Base-by-base conservation (phyloP, 2,113 vertebrate genomes). In the Archocentrus centrarchus region DNA sequence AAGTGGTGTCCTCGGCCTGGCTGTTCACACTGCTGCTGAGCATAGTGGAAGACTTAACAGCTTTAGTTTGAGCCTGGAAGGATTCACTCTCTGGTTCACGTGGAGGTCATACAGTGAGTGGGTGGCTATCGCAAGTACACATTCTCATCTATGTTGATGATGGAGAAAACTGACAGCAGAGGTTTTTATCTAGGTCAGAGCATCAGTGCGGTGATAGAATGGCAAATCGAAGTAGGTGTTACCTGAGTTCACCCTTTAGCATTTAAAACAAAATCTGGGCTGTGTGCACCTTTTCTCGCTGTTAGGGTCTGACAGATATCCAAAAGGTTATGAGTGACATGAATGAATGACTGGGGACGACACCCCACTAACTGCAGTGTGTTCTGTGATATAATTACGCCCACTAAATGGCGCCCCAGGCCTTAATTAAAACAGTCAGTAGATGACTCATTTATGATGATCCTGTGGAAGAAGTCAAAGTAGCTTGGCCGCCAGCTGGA, bases 361-460 rank as follows among this genome's bases (percentile, higher is more conserved):
- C 41, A 59, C 68, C 68, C 47, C 18, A 73, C 47, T 53, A 73
- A 35, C 68, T 73, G 53, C 27, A 55, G 68, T 73, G n/a, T 73
- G 88, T 77, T 83, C 88, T 87, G 60, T 91, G 70, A 91, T 94
- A 88, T 95, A 93, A 94, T 94, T 93, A 94, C 75, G 80, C 90
- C 93, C 13, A 35, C 91, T 94, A 90, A 92, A 92, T 77, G 82
- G 73, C 35, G 85, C 91, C 90, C 81, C 83, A 82, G 88, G 92
- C 86, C 87, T 94, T 94, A 94, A 94, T 95, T 93, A 95, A 93
- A 91, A 70, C 90, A 81, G 85, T 87, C 87, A 83, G 91, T 80
- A 94, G 92, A 95, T 95, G 94, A 94, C 91, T 96, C 94, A 91
- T 90, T 95, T 91, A 89, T 86, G 90, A 57, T 83, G 86, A 90